Percentiles rank a stretch among this genome's conserved stretches.
phyloP scores from a whole-genome alignment of 1,140 invertebrate genomes.

The Rhopalosiphum maidis region DNA sequence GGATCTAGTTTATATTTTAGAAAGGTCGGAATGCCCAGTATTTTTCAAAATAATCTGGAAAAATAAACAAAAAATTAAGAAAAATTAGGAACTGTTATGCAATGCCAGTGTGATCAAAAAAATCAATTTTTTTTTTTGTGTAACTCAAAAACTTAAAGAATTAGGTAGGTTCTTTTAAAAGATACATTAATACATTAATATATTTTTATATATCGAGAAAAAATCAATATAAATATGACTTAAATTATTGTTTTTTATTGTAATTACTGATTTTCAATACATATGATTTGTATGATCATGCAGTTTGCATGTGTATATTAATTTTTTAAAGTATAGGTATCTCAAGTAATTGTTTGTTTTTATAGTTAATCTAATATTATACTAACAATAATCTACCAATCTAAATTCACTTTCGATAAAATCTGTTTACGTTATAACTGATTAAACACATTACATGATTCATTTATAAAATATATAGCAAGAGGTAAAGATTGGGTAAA shows the following conservation, averaged over 20 bases:
- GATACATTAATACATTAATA: too few species aligned
- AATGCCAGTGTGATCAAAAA: too few species aligned
- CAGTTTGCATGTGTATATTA: background rate
- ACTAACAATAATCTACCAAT: background rate
- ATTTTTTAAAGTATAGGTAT: background rate
- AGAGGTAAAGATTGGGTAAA: background rate
- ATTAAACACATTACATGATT: background rate
- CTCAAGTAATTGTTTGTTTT: background rate
- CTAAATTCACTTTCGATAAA: background rate
- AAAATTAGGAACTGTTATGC: too few species aligned
- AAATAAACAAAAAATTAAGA: too few species aligned
- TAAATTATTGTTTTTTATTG: background rate
- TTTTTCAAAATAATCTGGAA: too few species aligned
- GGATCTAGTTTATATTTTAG: too few species aligned
- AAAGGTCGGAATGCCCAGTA: too few species aligned
- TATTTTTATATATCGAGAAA: background rate
- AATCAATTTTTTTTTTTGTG: too few species aligned
- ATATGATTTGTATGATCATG: background rate
- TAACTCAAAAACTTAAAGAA: too few species aligned
- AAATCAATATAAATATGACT: background rate
- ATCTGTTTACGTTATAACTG: background rate
- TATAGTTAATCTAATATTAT: background rate
- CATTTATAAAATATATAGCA: background rate
- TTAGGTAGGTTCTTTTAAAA: too few species aligned
- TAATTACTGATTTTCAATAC: background rate